Evolutionary conservation across 2,113 vertebrate species (phyloP), one percentile per base, ranked within the genome.

Genomic region (Podocnemis expansa): DNA sequence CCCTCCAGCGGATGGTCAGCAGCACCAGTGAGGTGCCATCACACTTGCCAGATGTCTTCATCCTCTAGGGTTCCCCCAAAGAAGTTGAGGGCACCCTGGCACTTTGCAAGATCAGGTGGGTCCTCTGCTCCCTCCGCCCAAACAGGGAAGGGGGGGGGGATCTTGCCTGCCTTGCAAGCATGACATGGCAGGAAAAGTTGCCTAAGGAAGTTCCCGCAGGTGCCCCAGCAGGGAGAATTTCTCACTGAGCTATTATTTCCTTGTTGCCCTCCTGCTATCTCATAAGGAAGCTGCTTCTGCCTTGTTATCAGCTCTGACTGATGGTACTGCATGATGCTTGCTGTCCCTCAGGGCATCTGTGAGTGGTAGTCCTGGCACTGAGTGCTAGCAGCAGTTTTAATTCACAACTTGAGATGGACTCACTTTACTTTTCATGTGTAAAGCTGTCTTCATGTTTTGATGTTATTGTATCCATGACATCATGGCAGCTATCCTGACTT

Each of bases 361-460:
- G 24, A 0, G 29, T n/a, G 8, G 84, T 38, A 78, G 5, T 89
- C 47, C 27, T 0, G 24, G 21, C 16, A 3, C 1, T 6, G 8
- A 1, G 0, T 1, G 41, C 27, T 19, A 1, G 45, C 38, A n/a
- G 34, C 2, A 63, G 10, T 27, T 17, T 1, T 0, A 8, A 1
- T 56, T 82, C 82, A 2, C 8, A 31, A 7, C 41, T 14, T 38
- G n/a, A 22, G 21, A 34, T 22, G 63, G 29, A n/a, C 52, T 45
- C 2, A 2, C 58, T 24, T 10, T 24, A 11, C 16, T 10, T 41
- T 49, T 47, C 25, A 4, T n/a, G 11, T 0, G 2, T 13, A 4
- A 3, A 81, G 49, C 3, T 6, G 3, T 10, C 8, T 10, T 10
- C 5, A 31, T 41, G 25, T 0, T 13, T 79, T 47, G 0, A 4